Conservation (phyloP, 64 coral and sea anemone species). For the Porites australiensis region DNA sequence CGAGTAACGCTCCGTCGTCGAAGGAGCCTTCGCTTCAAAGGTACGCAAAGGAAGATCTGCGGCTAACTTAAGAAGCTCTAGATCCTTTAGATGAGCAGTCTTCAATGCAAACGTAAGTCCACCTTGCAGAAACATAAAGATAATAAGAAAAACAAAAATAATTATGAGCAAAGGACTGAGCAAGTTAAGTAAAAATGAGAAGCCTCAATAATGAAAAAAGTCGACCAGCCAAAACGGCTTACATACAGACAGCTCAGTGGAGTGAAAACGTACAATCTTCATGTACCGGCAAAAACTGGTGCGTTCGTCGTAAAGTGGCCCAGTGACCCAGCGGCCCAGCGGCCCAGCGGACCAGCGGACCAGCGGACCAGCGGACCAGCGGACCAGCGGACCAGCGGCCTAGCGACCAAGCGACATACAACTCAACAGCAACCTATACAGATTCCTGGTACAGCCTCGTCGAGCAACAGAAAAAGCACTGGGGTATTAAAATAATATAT, state of each 20-base stretch:
- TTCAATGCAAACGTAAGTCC: constrained; percentile 2
- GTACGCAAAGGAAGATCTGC: constrained; percentile 21
- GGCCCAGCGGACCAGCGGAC: no score
- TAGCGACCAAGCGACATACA: constrained; percentile 19
- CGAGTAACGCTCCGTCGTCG: constrained; percentile 52
- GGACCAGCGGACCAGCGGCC: no score
- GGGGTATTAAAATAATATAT: no score
- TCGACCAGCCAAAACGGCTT: background rate
- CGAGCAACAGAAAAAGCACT: constrained; percentile 40
- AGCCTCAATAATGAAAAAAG: constrained; percentile 8
- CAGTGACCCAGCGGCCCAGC: background rate
- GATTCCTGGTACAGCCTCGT: background rate
- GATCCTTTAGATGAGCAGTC: constrained; percentile 17
- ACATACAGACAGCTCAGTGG: constrained; percentile 9
- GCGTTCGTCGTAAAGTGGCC: constrained; percentile 4
- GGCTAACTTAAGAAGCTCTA: constrained; percentile 32
- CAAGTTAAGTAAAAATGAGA: background rate
- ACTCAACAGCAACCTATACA: constrained; percentile 26
- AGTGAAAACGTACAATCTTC: background rate
- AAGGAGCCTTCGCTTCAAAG: constrained; percentile 37
- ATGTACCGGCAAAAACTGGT: constrained; percentile 19
- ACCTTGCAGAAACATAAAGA: constrained; percentile 38
- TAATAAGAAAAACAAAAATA: background rate
- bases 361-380: no score
- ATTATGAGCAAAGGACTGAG: constrained; percentile 6